Evolutionary conservation across 30 jellyfish, hydroid and myxozoan species (phyloP).

Genomic region (Pseudorhiza aurosa): DNA sequence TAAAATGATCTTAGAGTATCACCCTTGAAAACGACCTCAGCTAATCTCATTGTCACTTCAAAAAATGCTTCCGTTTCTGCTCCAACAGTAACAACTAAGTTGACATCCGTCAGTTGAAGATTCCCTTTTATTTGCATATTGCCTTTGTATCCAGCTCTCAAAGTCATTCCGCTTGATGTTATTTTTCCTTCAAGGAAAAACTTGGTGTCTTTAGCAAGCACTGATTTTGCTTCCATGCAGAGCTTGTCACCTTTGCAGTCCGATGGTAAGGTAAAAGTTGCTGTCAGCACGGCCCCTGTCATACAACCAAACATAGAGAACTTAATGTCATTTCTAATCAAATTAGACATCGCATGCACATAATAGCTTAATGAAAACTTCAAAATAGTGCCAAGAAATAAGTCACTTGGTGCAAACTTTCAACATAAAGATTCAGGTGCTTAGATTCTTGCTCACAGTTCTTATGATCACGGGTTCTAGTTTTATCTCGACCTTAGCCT

Average conservation of each 20-base stretch:
- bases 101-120: conserved; percentile 51
- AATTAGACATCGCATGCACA: too few species aligned
- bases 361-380: too few species aligned
- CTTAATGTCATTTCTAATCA: too few species aligned
- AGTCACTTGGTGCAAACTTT: too few species aligned
- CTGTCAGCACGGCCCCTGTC: conserved; percentile 65
- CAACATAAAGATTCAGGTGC: too few species aligned
- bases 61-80: conserved; percentile 47
- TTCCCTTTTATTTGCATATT: conserved; percentile 52
- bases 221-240: conserved; percentile 74
- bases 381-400: too few species aligned
- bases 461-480: too few species aligned
- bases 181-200: conserved; percentile 69
- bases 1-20: not conserved
- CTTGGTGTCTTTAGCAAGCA: conserved; percentile 63
- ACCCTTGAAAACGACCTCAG: conserved; percentile 65
- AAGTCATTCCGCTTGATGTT: conserved; percentile 37
- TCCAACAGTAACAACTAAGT: conserved; percentile 60
- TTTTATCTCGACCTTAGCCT: too few species aligned
- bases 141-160: conserved; percentile 68
- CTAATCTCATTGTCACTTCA: conserved; percentile 61
- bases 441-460: too few species aligned
- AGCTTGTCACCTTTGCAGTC: conserved; percentile 84
- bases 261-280: conserved; percentile 65
- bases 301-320: too few species aligned